phyloP scores from a whole-genome alignment of 2,113 vertebrate species.

The Chascanopsetta lugubris region DNA sequence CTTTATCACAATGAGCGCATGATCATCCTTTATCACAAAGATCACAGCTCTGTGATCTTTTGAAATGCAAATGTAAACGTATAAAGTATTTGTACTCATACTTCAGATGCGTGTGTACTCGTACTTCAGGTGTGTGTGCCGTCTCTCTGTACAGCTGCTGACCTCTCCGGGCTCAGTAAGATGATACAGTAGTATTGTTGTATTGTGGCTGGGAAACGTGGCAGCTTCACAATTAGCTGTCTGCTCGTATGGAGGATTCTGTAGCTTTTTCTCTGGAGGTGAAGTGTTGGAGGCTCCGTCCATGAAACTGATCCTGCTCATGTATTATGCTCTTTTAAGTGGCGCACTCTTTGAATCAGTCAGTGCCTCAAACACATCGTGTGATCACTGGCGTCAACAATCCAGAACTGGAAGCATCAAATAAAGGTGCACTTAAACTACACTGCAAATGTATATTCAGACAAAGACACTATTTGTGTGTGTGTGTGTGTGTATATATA shows the following conservation, averaged over 20 bases:
- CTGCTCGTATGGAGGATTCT: slow-evolving; percentile 45
- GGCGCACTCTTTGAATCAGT: slow-evolving; percentile 45
- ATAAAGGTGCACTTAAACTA: too few relatives aligned
- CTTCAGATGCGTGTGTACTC: slow-evolving; percentile 44
- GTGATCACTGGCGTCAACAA: slow-evolving; percentile 33
- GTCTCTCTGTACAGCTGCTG: slow-evolving; percentile 58
- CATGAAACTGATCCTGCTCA: slow-evolving; percentile 74
- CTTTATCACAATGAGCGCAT: too few relatives aligned
- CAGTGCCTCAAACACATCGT: slow-evolving; percentile 29
- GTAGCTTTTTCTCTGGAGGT: slow-evolving; percentile 52
- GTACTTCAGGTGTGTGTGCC: slow-evolving; percentile 38
- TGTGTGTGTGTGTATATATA: too few relatives aligned
- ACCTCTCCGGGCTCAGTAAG: slow-evolving; percentile 70
- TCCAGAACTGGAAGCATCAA: background rate
- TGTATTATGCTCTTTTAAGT: slow-evolving; percentile 62
- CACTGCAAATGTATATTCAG: too few relatives aligned
- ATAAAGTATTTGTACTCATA: slow-evolving; percentile 49
- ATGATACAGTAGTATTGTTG: slow-evolving; percentile 64
- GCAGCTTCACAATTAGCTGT: slow-evolving; percentile 63
- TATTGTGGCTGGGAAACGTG: slow-evolving; percentile 60
- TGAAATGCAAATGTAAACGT: slow-evolving; percentile 23
- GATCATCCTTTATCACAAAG: too few relatives aligned
- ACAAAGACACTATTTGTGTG: too few relatives aligned
- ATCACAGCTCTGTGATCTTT: slow-evolving; percentile 21
- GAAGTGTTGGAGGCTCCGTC: slow-evolving; percentile 58